Percentiles rank a stretch among this genome's conserved stretches.
These are phyloP conservation scores for Drosophila insularis DNA, from an alignment of 1,140 invertebrate genomes.

Conservation along the genomic window DNA sequence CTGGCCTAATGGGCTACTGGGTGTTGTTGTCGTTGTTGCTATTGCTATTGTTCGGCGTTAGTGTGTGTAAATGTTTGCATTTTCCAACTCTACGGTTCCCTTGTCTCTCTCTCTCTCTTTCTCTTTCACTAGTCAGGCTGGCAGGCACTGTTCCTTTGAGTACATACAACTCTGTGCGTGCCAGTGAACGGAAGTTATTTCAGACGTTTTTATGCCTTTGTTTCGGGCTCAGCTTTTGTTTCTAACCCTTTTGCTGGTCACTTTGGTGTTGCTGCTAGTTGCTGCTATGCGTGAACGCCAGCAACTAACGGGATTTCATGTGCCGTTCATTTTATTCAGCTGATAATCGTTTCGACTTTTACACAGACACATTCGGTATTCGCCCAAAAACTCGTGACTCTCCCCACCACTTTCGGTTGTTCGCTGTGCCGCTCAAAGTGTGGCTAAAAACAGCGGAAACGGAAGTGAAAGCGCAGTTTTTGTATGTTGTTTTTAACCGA, in stretches of 20 bases:
- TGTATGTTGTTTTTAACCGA: conserved; percentile 44
- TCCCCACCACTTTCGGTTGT: not conserved
- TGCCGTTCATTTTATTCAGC: conserved; percentile 62
- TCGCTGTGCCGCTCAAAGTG: conserved; percentile 40
- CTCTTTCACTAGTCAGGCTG: not conserved
- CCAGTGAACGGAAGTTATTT: conserved; percentile 61
- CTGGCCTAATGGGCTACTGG: conserved; percentile 47
- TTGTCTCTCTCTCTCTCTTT: not conserved
- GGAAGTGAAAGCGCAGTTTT: conserved; percentile 69
- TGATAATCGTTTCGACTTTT: conserved; percentile 63
- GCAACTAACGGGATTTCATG: conserved; percentile 52
- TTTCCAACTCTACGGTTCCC: not conserved
- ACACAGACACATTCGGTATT: conserved; percentile 50
- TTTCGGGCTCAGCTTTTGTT: conserved; percentile 42
- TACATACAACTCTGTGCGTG: conserved; percentile 40
- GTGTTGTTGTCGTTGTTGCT: conserved; percentile 31
- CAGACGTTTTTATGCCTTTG: conserved; percentile 67
- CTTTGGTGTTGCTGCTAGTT: conserved; percentile 18
- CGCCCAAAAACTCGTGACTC: conserved; percentile 9
- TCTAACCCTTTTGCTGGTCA: conserved; percentile 51
- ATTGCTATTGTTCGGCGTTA: conserved; percentile 21
- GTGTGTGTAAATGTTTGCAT: conserved; percentile 36
- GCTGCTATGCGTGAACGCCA: conserved; percentile 26
- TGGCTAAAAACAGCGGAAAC: conserved; percentile 66
- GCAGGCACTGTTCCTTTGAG: conserved; percentile 1